Evolutionary conservation across 2,113 vertebrate genomes (phyloP).

Genomic region (Pitta sordida): DNA sequence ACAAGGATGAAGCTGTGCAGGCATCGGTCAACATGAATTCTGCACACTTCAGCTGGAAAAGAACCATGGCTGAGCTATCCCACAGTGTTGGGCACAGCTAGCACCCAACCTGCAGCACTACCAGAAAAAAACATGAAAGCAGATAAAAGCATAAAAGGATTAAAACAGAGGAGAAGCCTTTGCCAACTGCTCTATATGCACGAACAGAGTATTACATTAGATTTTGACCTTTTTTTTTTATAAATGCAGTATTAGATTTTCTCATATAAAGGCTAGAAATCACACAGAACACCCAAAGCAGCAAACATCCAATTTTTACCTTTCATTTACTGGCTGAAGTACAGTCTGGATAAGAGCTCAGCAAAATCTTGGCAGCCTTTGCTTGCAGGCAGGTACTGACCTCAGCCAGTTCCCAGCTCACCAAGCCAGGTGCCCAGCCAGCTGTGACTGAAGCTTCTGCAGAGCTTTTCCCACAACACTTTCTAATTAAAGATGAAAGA

Average conservation of each 20-base stretch:
- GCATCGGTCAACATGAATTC: rapidly evolving
- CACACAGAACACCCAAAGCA: not conserved
- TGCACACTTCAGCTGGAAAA: not conserved
- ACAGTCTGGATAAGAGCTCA: not conserved
- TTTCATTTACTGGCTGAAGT: not conserved
- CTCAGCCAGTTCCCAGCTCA: not conserved
- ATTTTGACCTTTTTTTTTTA: not conserved
- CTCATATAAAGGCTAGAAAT: not conserved
- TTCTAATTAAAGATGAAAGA: not conserved
- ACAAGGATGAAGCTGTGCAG: rapidly evolving
- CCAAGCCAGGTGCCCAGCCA: not conserved
- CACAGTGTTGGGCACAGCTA: not conserved
- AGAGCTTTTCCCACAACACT: not conserved
- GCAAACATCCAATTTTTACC: not conserved
- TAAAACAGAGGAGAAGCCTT: not conserved
- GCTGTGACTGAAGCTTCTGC: not conserved
- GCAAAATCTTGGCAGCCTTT: not conserved
- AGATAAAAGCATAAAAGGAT: not conserved
- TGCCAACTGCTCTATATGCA: rapidly evolving
- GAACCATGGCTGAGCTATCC: not conserved
- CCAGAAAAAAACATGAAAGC: not conserved
- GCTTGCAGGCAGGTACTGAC: not conserved
- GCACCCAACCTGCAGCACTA: rapidly evolving
- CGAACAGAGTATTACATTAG: not conserved
- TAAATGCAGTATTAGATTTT: not conserved